Evolutionary conservation across 2,888 invertebrate species (phyloP).

Genomic region (Protophormia terraenovae): DNA sequence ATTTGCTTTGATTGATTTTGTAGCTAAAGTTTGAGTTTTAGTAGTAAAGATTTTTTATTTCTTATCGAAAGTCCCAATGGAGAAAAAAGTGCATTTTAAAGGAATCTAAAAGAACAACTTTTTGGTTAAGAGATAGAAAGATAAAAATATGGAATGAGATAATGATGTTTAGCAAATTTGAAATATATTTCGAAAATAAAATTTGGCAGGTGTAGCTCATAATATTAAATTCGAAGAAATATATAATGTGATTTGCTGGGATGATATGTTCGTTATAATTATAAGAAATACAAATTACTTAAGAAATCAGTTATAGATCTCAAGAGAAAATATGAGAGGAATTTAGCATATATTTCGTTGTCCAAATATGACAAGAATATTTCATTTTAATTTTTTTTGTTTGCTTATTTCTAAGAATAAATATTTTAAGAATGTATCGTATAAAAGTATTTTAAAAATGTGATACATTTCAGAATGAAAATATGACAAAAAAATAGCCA

Average conservation of each 20-base stretch:
- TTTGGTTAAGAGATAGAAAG: not conserved
- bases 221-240: too few species aligned
- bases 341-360: not conserved
- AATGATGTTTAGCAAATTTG: not conserved
- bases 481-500: too few species aligned
- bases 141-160: not conserved
- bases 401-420: too few species aligned
- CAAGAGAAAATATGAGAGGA: not conserved
- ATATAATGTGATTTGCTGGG: too few species aligned
- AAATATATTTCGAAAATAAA: not conserved
- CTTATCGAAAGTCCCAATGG: slow-evolving; percentile 29
- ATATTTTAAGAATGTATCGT: too few species aligned
- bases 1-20: slow-evolving; percentile 8
- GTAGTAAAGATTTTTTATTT: slow-evolving; percentile 33
- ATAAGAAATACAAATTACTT: too few species aligned
- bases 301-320: too few species aligned
- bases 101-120: slow-evolving; percentile 14
- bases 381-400: too few species aligned
- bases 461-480: too few species aligned
- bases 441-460: too few species aligned
- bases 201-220: too few species aligned
- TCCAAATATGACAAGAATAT: not conserved
- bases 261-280: too few species aligned
- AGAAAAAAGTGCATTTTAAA: slow-evolving; percentile 35
- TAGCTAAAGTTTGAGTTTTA: slow-evolving; percentile 37